Percentiles rank a stretch among this genome's conserved stretches.
These are phyloP conservation scores for Hylia prasina DNA, from an alignment of 2,113 vertebrate genomes.

Conservation along the genomic window DNA sequence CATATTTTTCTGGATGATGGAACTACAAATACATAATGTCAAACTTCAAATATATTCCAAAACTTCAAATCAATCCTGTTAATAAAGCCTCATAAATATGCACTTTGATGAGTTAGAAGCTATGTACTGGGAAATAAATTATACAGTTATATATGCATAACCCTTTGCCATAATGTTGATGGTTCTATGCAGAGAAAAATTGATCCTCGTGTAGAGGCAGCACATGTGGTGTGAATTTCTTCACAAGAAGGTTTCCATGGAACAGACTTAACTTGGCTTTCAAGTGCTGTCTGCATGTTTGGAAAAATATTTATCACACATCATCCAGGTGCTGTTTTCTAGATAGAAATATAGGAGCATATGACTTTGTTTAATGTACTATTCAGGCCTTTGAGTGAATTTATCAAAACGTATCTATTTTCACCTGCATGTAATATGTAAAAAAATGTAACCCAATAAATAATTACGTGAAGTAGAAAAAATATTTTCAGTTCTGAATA, in stretches of 20 bases:
- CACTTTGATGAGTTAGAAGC: not conserved
- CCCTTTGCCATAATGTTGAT: not conserved
- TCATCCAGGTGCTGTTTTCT: not conserved
- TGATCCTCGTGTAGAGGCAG: not conserved
- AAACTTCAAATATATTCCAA: not conserved
- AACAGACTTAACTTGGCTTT: not conserved
- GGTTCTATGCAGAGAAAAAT: not conserved
- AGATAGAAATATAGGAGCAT: not conserved
- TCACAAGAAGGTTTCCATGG: not conserved
- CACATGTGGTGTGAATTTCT: not conserved
- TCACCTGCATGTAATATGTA: accelerated
- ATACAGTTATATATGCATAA: not conserved
- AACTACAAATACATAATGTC: not conserved
- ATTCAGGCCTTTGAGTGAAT: not conserved
- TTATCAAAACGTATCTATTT: not conserved
- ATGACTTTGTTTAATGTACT: not conserved
- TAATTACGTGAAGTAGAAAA: not conserved
- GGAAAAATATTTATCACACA: not conserved
- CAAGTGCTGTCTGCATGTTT: not conserved
- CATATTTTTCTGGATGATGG: not conserved
- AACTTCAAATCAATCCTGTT: not conserved
- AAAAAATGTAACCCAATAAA: not conserved
- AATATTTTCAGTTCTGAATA: not conserved
- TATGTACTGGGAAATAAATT: not conserved
- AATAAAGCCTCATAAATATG: not conserved